These are phyloP conservation scores for Euura lappo DNA, from an alignment of 1,140 invertebrate species.

Conservation along the genomic window DNA sequence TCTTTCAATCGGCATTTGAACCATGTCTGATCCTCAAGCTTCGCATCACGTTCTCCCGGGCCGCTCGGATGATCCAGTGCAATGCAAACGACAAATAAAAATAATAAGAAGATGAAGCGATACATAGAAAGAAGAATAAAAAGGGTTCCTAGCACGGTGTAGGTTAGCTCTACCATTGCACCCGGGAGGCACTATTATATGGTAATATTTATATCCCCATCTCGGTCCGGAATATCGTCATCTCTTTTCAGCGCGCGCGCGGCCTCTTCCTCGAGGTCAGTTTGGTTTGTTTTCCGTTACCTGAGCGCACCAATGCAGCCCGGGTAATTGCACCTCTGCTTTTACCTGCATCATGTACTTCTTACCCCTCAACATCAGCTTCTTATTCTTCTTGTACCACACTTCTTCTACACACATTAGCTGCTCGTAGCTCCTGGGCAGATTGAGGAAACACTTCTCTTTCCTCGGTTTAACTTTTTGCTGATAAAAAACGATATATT, in stretches of 20 bases:
- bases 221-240: constrained; percentile 3
- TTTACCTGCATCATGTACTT: constrained; percentile 3
- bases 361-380: not conserved
- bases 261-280: constrained; percentile 16
- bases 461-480: no score
- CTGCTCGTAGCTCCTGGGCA: not conserved
- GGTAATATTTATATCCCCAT: constrained; percentile 44
- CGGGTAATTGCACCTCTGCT: not conserved
- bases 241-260: constrained; percentile 18
- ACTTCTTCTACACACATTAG: not conserved
- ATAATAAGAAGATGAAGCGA: no score
- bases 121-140: not conserved
- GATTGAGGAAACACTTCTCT: no score
- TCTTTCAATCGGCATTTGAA: no score
- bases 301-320: not conserved
- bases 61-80: no score
- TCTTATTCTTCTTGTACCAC: not conserved
- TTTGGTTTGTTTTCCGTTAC: constrained; percentile 7
- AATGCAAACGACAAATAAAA: no score
- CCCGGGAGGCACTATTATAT: constrained; percentile 57
- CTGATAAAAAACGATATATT: no score
- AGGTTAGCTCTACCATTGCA: constrained; percentile 14
- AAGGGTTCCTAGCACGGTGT: not conserved
- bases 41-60: no score
- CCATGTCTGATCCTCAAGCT: no score